phyloP scores from a whole-genome alignment of 2,797 vertebrate species.

The Pterois miles region DNA sequence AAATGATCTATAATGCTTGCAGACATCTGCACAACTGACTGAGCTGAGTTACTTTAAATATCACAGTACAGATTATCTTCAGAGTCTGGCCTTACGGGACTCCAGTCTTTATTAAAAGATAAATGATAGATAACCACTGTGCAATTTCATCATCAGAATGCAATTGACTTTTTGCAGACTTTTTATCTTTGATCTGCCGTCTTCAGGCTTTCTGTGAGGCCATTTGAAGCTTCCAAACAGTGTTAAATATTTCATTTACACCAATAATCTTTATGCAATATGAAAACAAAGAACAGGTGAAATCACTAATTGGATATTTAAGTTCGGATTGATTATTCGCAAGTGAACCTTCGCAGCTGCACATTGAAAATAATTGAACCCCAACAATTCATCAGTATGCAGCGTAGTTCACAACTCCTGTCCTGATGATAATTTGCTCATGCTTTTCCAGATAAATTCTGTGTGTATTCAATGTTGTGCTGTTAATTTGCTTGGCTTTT shows the following conservation, averaged over 20 bases:
- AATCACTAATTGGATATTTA: neutral
- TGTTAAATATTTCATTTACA: neutral
- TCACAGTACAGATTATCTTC: neutral
- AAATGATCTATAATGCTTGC: neutral
- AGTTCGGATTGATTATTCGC: neutral
- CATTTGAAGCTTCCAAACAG: neutral
- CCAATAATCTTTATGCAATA: neutral
- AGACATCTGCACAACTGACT: neutral
- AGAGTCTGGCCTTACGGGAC: neutral
- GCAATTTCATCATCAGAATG: neutral
- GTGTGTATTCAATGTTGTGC: neutral
- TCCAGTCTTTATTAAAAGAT: neutral
- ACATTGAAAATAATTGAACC: neutral
- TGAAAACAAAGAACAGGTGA: neutral
- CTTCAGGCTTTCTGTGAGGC: neutral
- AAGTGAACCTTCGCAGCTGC: neutral
- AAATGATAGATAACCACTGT: slow-evolving; percentile 5
- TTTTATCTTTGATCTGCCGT: neutral
- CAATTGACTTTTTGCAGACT: neutral
- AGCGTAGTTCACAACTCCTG: neutral
- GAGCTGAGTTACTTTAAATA: neutral
- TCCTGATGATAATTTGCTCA: neutral
- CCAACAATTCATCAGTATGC: neutral
- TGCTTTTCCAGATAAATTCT: neutral
- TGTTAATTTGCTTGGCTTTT: neutral